These are phyloP conservation scores for Sciaenops ocellatus DNA, from an alignment of 2,797 vertebrate species.

Conservation along the genomic window DNA sequence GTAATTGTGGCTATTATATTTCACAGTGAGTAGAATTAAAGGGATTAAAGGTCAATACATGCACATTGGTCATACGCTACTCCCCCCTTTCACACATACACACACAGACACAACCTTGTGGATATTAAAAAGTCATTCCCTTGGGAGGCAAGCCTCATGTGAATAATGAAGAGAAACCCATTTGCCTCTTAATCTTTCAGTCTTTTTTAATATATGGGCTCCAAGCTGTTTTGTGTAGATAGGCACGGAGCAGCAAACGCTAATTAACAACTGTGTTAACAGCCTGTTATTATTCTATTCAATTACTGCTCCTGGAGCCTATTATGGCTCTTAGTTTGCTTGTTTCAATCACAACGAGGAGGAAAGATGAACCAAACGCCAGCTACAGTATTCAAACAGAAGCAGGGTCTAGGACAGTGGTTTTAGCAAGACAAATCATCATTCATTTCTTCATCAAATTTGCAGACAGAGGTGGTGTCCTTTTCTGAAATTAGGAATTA, in stretches of 20 bases:
- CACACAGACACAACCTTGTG: conserved; percentile 10
- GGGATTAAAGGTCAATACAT: conserved; percentile 19
- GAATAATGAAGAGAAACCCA: conserved; percentile 66
- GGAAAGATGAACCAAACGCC: conserved; percentile 52
- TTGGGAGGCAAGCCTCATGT: conserved; percentile 40
- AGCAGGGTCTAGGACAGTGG: background rate
- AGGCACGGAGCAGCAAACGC: conserved; percentile 79
- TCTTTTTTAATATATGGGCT: conserved; percentile 71
- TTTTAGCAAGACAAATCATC: conserved; percentile 18
- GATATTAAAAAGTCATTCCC: conserved; percentile 50
- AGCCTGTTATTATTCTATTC: conserved; percentile 80
- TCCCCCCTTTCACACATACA: background rate
- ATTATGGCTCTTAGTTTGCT: conserved; percentile 70
- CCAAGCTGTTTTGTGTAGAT: conserved; percentile 81
- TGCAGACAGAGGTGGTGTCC: background rate
- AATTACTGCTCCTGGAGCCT: conserved; percentile 79
- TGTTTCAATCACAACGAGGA: conserved; percentile 63
- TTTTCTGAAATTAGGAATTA: conserved; percentile 15
- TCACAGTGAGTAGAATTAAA: conserved; percentile 14
- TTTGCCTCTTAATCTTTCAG: conserved; percentile 62
- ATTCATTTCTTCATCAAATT: conserved; percentile 6
- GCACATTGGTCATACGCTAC: background rate
- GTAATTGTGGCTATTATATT: no score
- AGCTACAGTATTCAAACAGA: conserved; percentile 41
- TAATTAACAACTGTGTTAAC: conserved; percentile 84